Percentiles rank a stretch among this genome's conserved stretches.
Evolutionary conservation across 2,888 invertebrate species (phyloP).

Genomic region (Drosophila paranaensis): DNA sequence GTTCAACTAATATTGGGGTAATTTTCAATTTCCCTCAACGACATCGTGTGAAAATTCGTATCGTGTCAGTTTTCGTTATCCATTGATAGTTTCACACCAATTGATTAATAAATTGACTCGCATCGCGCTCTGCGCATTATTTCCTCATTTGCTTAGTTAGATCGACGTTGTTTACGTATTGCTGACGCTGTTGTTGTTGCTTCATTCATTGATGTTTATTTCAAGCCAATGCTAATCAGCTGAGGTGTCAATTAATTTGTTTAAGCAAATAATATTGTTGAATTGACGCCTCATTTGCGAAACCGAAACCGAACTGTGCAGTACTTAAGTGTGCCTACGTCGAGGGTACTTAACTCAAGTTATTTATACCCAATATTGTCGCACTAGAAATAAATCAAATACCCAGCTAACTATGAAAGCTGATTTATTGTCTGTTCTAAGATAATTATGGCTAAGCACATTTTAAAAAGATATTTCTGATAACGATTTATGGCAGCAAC

Average conservation of each 20-base stretch:
- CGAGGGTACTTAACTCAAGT: background rate
- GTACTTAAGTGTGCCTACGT: conserved; percentile 6
- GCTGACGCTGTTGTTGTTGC: conserved; percentile 1
- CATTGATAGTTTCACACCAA: conserved; percentile 50
- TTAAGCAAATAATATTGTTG: conserved; percentile 37
- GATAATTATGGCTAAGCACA: conserved; percentile 2
- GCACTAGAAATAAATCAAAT: conserved; percentile 25
- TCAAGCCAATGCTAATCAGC: conserved; percentile 59
- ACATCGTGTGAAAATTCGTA: conserved; percentile 9
- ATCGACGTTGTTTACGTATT: conserved; percentile 16
- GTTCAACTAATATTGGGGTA: background rate
- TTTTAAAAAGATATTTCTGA: background rate
- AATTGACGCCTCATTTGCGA: conserved; percentile 40
- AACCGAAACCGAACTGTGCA: conserved; percentile 10
- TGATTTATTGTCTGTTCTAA: conserved; percentile 27
- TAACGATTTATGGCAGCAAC: background rate
- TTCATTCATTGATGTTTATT: conserved; percentile 17
- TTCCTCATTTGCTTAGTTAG: conserved; percentile 52
- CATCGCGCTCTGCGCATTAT: conserved; percentile 38
- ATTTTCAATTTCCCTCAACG: background rate
- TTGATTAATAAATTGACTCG: conserved; percentile 65
- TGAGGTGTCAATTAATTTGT: conserved; percentile 72
- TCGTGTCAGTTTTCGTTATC: conserved; percentile 7
- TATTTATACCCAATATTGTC: conserved; percentile 3
- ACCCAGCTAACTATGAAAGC: background rate